Conservation (phyloP, 1,140 invertebrate species). For the Papilio machaon region DNA sequence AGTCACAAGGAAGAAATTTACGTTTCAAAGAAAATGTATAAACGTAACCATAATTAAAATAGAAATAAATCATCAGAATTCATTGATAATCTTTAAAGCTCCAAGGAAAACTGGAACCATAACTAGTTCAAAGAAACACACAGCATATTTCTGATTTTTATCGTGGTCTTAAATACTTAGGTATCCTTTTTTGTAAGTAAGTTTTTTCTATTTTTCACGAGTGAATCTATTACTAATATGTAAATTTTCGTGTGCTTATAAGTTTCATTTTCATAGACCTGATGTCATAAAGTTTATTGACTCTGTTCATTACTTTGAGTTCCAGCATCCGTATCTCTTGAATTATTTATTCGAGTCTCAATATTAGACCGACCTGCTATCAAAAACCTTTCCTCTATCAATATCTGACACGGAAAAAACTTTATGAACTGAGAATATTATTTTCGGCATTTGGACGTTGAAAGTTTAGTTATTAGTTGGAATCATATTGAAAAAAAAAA, state of each 20-base stretch:
- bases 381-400: not conserved
- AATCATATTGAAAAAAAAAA: too few relatives aligned
- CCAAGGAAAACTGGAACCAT: not conserved
- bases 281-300: not conserved
- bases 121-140: not conserved
- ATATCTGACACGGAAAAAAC: not conserved
- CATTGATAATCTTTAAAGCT: too few relatives aligned
- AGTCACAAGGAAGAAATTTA: slow-evolving; percentile 25
- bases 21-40: slow-evolving; percentile 4
- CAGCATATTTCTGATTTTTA: too few relatives aligned
- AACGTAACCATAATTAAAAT: not conserved
- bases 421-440: not conserved
- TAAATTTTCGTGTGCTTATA: not conserved
- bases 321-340: not conserved
- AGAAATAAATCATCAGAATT: not conserved
- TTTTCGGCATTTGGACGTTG: not conserved
- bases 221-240: too few relatives aligned
- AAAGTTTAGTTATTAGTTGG: not conserved
- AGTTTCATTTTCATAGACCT: not conserved
- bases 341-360: slow-evolving; percentile 4
- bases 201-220: too few relatives aligned
- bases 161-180: too few relatives aligned
- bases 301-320: slow-evolving; percentile 4
- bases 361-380: slow-evolving; percentile 10
- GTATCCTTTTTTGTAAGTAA: too few relatives aligned